phyloP scores from a whole-genome alignment of 2,113 vertebrate genomes.

The Isichthys henryi region DNA sequence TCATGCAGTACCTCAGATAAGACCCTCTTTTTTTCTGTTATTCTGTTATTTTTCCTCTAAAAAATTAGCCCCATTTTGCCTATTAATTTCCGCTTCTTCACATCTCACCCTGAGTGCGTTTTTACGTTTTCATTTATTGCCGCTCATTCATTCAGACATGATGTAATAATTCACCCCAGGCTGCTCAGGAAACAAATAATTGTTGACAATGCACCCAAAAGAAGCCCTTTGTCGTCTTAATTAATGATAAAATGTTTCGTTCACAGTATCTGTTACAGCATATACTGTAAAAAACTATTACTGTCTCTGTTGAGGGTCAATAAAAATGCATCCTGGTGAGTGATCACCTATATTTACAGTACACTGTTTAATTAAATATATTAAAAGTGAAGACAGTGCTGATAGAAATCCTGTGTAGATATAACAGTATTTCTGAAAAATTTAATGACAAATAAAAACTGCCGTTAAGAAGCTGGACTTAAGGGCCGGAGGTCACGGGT shows the following conservation, averaged over 20 bases:
- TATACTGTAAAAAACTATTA: constrained; percentile 4
- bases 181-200: not conserved
- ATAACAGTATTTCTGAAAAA: not conserved
- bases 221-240: not conserved
- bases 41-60: not conserved
- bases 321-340: not conserved
- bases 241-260: not conserved
- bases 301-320: not conserved
- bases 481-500: not conserved
- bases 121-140: not conserved
- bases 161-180: not conserved
- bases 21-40: not conserved
- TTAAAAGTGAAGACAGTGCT: not conserved
- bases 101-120: not conserved
- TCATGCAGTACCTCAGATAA: not conserved
- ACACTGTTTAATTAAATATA: not conserved
- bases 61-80: not conserved
- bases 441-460: not conserved
- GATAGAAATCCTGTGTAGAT: not conserved
- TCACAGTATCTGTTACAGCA: not conserved
- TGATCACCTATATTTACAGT: not conserved
- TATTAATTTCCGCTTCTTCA: not conserved
- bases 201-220: not conserved
- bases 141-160: not conserved
- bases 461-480: not conserved